Base-by-base conservation (phyloP, 2,888 invertebrate species). In the Mythimna loreyi region DNA sequence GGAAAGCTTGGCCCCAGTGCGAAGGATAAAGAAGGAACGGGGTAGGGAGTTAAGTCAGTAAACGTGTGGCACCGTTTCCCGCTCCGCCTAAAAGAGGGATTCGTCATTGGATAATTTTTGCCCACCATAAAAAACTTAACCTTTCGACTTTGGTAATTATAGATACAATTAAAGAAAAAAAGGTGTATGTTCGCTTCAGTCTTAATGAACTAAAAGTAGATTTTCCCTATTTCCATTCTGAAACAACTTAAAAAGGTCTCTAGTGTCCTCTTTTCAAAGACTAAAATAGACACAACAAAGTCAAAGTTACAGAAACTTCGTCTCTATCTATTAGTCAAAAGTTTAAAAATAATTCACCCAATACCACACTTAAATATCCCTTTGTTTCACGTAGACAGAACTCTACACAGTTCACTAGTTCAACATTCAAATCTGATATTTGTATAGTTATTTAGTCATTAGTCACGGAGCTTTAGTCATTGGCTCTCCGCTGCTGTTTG, bases 391-490 rank as follows among this genome's bases (percentile, higher is more conserved):
- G 21, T 33, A 72, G 50, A 64, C 56, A 60, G 49, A 59, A 58
- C 21, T 56, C 45, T 61, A 76, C 43, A 68, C 63, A 68, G 45
- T 58, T 67, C 49, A 53, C 23, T 63, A 69, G 58, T 74, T 78
- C 52, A 55, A 65, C 40, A 71, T 78, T 67, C 40, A 62, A 72
- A 66, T 61, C 28, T 71, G 11, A 70, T 67, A 70, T 75, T 74
- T 72, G 68, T 66, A 66, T 53, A 47, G 56, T 50, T 59, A 25
- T 63, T 83, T 78, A 77, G 82, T 82, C 80, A 83, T 83, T 80
- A 78, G 82, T 83, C 82, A 83, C 69, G 78, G 75, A 9, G 67
- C 63, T 82, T 78, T 78, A 78, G 65, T 81, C 77, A 79, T 60
- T 67, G 64, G 47, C 7, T 33, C 43, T 45, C 25, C 40, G 59